Evolutionary conservation across 2,888 invertebrate genomes (phyloP).

Genomic region (Limenitis camilla): DNA sequence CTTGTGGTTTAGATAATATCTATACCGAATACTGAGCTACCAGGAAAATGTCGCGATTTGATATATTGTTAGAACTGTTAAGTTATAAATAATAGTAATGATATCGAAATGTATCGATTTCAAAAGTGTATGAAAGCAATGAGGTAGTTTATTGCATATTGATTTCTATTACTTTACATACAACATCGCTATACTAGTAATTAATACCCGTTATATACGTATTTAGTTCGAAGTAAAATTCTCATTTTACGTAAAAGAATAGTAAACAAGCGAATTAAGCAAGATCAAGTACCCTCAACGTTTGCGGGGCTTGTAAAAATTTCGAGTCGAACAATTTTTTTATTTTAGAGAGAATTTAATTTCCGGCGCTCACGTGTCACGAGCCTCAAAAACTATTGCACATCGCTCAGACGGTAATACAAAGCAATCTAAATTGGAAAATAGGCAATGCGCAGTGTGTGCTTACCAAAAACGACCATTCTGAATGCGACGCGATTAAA

Average conservation of each 20-base stretch:
- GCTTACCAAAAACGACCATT: conserved; percentile 73
- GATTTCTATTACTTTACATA: too few relatives aligned
- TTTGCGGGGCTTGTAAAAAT: conserved; percentile 14
- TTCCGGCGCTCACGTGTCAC: conserved; percentile 66
- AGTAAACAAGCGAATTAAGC: conserved; percentile 15
- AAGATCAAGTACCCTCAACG: conserved; percentile 20
- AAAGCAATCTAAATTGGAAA: conserved; percentile 76
- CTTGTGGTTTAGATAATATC: too few relatives aligned
- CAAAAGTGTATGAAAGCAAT: too few relatives aligned
- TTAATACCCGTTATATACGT: too few relatives aligned
- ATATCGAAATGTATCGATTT: too few relatives aligned
- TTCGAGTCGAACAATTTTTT: conserved; percentile 21
- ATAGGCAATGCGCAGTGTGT: conserved; percentile 74
- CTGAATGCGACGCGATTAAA: conserved; percentile 74
- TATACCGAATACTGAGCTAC: too few relatives aligned
- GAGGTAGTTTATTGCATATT: too few relatives aligned
- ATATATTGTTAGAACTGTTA: too few relatives aligned
- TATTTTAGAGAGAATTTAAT: conserved; percentile 60
- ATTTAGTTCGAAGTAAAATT: conserved; percentile 11
- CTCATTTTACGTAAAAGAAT: conserved; percentile 16
- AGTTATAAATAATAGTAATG: too few relatives aligned
- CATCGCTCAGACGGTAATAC: conserved; percentile 73
- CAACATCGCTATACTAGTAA: too few relatives aligned
- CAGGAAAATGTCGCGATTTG: too few relatives aligned
- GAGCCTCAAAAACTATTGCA: conserved; percentile 71